Conservation (phyloP, 2,888 invertebrate genomes). For the Muscina levida region DNA sequence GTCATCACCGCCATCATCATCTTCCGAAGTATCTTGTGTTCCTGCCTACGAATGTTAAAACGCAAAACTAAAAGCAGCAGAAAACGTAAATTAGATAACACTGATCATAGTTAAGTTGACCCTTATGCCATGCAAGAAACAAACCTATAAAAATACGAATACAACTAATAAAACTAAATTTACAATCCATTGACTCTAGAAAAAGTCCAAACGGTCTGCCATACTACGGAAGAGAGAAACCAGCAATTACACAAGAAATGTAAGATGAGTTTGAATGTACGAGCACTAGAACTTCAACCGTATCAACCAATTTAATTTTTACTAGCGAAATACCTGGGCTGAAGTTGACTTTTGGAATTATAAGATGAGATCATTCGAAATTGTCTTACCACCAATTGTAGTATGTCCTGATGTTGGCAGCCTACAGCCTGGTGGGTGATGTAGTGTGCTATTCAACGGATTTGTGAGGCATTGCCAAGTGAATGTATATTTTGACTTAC, state of each 20-base stretch:
- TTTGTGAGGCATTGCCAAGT: too few species aligned
- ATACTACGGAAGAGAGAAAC: background rate
- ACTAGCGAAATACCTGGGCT: conserved; percentile 50
- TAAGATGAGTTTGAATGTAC: background rate
- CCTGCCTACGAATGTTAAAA: conserved; percentile 23
- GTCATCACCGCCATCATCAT: conserved; percentile 56
- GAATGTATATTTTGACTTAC: too few species aligned
- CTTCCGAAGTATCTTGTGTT: conserved; percentile 45
- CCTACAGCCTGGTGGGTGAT: background rate
- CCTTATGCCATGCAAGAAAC: conserved; percentile 42
- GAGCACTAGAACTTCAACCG: background rate
- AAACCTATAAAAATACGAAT: conserved; percentile 7
- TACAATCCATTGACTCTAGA: conserved; percentile 51
- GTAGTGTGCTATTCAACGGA: too few species aligned
- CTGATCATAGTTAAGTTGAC: conserved; percentile 64
- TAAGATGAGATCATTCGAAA: conserved; percentile 65
- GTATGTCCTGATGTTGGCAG: background rate
- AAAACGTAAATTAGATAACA: conserved; percentile 59
- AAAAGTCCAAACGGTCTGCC: background rate
- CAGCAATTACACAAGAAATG: conserved; percentile 59
- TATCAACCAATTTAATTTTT: conserved; percentile 41
- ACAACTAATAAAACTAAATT: conserved; percentile 59
- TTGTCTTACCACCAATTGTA: conserved; percentile 31
- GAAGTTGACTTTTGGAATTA: conserved; percentile 61
- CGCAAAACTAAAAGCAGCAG: conserved; percentile 5